Evolutionary conservation across 64 coral and sea anemone genomes (phyloP).

Genomic region (Montipora capricornis): DNA sequence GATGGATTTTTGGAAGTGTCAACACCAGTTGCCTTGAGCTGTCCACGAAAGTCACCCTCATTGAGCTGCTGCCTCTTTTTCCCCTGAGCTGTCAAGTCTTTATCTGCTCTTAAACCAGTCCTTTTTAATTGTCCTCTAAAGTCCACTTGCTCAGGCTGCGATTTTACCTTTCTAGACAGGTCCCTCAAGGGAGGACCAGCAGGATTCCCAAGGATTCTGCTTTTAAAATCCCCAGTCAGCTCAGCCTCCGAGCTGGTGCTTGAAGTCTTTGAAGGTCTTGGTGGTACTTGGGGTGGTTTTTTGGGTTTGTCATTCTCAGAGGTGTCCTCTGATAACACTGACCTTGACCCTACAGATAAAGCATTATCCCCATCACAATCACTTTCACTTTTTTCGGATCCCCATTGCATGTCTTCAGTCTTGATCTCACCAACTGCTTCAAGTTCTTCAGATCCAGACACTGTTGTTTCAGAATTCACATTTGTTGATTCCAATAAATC

Average conservation of each 20-base stretch:
- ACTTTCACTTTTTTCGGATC: neutral
- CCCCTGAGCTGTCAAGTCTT: slow-evolving; percentile 25
- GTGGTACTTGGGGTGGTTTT: slow-evolving; percentile 16
- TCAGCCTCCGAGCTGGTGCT: neutral
- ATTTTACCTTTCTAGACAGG: slow-evolving; percentile 42
- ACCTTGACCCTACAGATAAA: neutral
- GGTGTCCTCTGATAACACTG: neutral
- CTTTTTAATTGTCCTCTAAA: slow-evolving; percentile 53
- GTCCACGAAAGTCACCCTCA: slow-evolving; percentile 9
- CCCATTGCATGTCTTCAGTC: neutral
- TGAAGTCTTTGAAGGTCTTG: neutral
- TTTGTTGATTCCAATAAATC: too few relatives aligned
- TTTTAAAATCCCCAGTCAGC: slow-evolving; percentile 42
- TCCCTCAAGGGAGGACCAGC: neutral
- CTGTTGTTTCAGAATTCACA: neutral
- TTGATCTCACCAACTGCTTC: neutral
- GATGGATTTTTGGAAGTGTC: slow-evolving; percentile 29
- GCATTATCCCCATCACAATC: slow-evolving; percentile 11
- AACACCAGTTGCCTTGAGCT: slow-evolving; percentile 17
- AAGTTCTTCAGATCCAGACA: neutral
- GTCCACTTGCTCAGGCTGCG: slow-evolving; percentile 33
- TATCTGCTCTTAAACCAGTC: slow-evolving; percentile 43
- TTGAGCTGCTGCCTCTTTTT: neutral
- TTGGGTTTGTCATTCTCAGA: neutral
- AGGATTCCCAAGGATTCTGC: slow-evolving; percentile 37